phyloP scores from a whole-genome alignment of 2,113 vertebrate species.

The Chaetorhynchus papuensis region DNA sequence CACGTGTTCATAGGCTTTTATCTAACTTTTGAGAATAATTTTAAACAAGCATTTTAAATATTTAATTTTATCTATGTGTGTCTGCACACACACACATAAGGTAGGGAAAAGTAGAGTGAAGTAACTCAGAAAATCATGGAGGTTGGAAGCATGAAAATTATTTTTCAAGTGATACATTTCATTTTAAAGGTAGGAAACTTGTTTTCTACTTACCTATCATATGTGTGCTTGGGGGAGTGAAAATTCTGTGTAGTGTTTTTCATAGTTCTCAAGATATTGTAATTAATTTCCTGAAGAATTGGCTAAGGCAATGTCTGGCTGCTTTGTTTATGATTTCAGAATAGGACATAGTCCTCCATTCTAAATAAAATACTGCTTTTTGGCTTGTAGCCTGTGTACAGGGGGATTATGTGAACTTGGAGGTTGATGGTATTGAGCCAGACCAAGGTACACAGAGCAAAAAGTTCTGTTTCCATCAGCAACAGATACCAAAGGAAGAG shows the following conservation, averaged over 20 bases:
- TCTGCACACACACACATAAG: not conserved
- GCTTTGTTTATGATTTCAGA: not conserved
- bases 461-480: not conserved
- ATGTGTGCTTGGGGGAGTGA: rapidly evolving
- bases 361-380: not conserved
- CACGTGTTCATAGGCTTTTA: not conserved
- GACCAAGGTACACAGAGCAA: not conserved
- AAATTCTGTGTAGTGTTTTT: not conserved
- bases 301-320: not conserved
- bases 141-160: not conserved
- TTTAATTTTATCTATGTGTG: not conserved
- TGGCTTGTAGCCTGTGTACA: not conserved
- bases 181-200: not conserved
- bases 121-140: not conserved
- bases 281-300: not conserved
- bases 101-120: not conserved
- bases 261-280: not conserved
- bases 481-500: not conserved
- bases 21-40: not conserved
- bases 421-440: not conserved
- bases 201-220: not conserved
- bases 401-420: not conserved
- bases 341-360: not conserved
- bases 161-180: not conserved
- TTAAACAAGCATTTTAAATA: not conserved